Evolutionary conservation across 2,888 invertebrate genomes (phyloP), one percentile per base, ranked within the genome.

Genomic region (Galerucella nymphaeae): DNA sequence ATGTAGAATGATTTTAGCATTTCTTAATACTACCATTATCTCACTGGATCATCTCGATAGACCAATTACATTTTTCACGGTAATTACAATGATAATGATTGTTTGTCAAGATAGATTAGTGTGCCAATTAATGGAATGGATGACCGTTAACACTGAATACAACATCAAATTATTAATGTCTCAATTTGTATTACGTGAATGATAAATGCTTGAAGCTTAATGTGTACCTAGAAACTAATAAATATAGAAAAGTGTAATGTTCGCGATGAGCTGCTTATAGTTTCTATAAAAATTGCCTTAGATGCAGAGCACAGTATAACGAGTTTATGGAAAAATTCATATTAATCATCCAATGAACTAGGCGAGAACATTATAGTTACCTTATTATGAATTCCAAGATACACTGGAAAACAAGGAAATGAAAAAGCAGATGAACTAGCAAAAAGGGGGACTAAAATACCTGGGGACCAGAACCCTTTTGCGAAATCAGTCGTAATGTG

Each of bases 1-100:
- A 16, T 53, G 65, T 38, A 18, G 30, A 53, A 6, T 10, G 10
- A 16, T 18, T 45, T 14, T 45, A 45, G 45, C 20, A 58, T 58
- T 30, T 58, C 13, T 58, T 58, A 53, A 3, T 53, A 10, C 18
- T 53, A 10, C 11, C 16, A 18, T 70, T 78, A 76, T 77, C 76
- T 75, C 70, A 74, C 78, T 77, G 76, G 76, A 77, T 78, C 76
- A 80, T 81, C 77, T 76, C 74, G 78, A 77, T 77, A 77, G 75
- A 73, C 77, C 75, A 77, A 77, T 78, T 72, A 73, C 73, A 78
- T 75, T 76, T 76, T 71, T 72, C 69, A 57, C 20, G 67, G 62
- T 72, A 71, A 74, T 76, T 74, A 69, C 59, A 61, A 67, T 70
- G 63, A 71, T 71, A 69, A 69, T 71, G 71, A 71, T 75, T 69